Evolutionary conservation across 2,113 vertebrate genomes (phyloP), one percentile per base, ranked within the genome.

Genomic region (Macquaria australasica): DNA sequence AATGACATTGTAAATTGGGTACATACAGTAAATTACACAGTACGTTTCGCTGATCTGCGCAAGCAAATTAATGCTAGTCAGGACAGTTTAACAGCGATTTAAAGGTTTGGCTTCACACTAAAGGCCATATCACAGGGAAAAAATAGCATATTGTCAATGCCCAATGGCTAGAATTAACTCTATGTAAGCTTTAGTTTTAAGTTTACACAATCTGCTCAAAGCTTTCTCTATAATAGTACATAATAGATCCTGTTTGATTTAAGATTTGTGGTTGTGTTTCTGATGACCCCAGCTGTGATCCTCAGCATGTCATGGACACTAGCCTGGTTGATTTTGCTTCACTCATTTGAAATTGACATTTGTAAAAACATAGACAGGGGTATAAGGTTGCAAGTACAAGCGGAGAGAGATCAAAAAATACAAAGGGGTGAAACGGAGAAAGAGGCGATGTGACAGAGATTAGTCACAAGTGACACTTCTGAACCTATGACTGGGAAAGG

Each of bases 391-490:
- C 34, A 64, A 73, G 77, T 56, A 10, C 59, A 81, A 89, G 37
- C 8, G 8, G 67, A 62, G 34, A 53, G 45, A 50, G 48, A 41
- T 66, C 5, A 72, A 64, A 74, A 80, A 63, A 20, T 34, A 37
- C 37, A 71, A 39, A 71, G 39, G 66, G 80, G 75, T 79, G 69
- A 81, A 84, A 70, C 31, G 28, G 39, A 28, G 51, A 31, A 7
- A 50, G 39, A 70, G n/a, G 15, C 2, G 7, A 64, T 75, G 71
- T 78, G 79, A 73, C 67, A 86, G 37, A 76, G 50, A 43, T 79
- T 81, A 69, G 83, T 74, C 71, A 62, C 51, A 83, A 81, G 50
- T 77, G 88, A 82, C 89, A 76, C 62, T 74, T 68, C 1, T 73
- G 64, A 73, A 87, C 76, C 66, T 72, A 23, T 73, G 9, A 82